phyloP scores from a whole-genome alignment of 2,888 invertebrate genomes.

The Macrosiphum euphorbiae region DNA sequence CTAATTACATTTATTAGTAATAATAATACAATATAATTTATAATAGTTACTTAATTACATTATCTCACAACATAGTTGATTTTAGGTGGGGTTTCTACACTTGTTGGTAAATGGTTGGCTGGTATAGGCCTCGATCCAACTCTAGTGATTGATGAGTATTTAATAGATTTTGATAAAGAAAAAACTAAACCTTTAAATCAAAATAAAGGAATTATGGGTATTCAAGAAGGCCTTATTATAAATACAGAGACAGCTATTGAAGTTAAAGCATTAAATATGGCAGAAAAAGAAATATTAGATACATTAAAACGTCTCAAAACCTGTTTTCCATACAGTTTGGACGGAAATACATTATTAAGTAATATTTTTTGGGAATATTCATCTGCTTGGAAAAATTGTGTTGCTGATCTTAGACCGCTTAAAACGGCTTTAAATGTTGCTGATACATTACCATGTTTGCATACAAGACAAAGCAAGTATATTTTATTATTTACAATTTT shows the following conservation, averaged over 20 bases:
- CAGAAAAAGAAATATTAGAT: slow-evolving; percentile 71
- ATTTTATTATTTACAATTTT: background rate
- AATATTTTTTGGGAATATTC: slow-evolving; percentile 95
- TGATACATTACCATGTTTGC: slow-evolving; percentile 76
- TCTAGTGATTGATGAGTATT: slow-evolving; percentile 69
- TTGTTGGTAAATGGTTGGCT: slow-evolving; percentile 89
- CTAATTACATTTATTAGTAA: background rate
- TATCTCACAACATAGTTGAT: background rate
- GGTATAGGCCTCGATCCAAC: slow-evolving; percentile 80
- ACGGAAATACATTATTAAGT: slow-evolving; percentile 82
- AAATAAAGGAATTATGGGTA: slow-evolving; percentile 56
- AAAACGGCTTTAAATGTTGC: slow-evolving; percentile 81
- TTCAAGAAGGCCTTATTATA: slow-evolving; percentile 66
- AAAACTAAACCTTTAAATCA: background rate
- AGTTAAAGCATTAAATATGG: slow-evolving; percentile 66
- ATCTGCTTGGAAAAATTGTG: slow-evolving; percentile 86
- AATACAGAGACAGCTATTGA: slow-evolving; percentile 69
- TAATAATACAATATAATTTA: background rate
- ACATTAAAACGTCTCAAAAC: slow-evolving; percentile 77
- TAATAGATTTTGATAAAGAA: slow-evolving; percentile 31
- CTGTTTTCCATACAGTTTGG: slow-evolving; percentile 89
- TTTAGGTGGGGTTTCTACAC: slow-evolving; percentile 86
- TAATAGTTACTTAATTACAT: background rate
- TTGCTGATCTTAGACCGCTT: slow-evolving; percentile 77
- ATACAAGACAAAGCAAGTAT: slow-evolving; percentile 76